phyloP scores from a whole-genome alignment of 2,888 invertebrate species.

The Ectemnius continuus region DNA sequence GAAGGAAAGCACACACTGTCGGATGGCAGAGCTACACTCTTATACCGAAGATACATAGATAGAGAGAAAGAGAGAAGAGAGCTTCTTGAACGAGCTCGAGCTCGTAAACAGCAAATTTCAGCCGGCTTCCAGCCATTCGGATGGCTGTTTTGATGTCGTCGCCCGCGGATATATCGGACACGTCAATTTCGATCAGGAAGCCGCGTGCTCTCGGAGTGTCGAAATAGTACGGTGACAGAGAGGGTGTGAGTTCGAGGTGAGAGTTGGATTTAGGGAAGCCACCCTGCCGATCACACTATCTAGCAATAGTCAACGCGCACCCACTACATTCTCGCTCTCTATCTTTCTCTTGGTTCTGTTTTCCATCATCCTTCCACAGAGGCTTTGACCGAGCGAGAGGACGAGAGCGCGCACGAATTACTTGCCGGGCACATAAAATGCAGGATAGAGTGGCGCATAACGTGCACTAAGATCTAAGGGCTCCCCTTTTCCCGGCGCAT shows the following conservation, averaged over 20 bases:
- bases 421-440: neutral
- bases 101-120: constrained; percentile 50
- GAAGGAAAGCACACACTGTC: neutral
- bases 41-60: neutral
- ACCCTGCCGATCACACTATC: neutral
- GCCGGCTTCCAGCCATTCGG: constrained; percentile 17
- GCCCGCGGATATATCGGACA: constrained; percentile 30
- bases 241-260: neutral
- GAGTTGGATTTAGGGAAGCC: constrained; percentile 12
- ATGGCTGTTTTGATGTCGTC: constrained; percentile 49
- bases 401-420: neutral
- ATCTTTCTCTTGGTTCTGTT: too few relatives aligned
- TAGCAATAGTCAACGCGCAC: neutral
- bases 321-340: too few relatives aligned
- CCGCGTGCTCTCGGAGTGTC: constrained; percentile 24
- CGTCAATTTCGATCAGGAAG: constrained; percentile 23
- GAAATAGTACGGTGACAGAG: constrained; percentile 1
- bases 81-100: constrained; percentile 19
- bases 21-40: neutral
- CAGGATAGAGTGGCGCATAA: neutral
- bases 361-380: neutral
- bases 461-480: constrained; percentile 5
- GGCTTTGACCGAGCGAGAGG: neutral
- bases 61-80: constrained; percentile 4
- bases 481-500: neutral